Evolutionary conservation across 2,113 vertebrate species (phyloP), one percentile per base, ranked within the genome.

Genomic region (Choloepus hoffmanni): DNA sequence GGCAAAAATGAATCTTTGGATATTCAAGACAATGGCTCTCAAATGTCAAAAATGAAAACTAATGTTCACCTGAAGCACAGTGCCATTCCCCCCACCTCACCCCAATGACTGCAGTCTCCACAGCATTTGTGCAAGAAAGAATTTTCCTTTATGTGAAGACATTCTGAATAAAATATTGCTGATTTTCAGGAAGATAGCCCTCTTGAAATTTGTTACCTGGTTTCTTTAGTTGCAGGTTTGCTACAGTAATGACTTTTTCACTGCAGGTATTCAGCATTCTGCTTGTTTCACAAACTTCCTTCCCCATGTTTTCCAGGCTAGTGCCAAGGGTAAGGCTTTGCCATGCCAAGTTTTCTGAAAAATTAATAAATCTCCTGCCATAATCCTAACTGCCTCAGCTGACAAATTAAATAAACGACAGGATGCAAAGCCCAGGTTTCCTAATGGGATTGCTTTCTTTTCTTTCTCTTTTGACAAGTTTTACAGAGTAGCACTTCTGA

Each of bases 401-500:
- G 98, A 98, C 98, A 98, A 98, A 98, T 96, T 96, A 98, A 98
- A 98, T 98, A 98, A 98, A 98, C 24, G 96, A 97, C 98, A 98
- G 98, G 98, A 98, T 98, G 96, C 95, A 98, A 98, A 98, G 92
- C 85, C 94, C 92, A 95, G 88, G 90, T 98, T 98, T 96, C 89
- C 97, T 97, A 96, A 85, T 96, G 97, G 96, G 97, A 97, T 97
- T 97, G 94, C 55, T 95, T 83, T 45, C 77, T 84, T 18, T 92
- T 84, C n/a, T 63, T 62, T 60, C 55, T 50, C 86, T 43, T 96
- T 97, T 98, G 97, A 98, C 96, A 98, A 97, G 95, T 95, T 98
- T 98, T 98, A 98, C 95, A 97, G 97, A 98, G 96, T 98, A 98
- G 97, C 96, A 97, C 97, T 98, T 98, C 92, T 97, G 96, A 98